Percentiles rank a stretch among this genome's conserved stretches.
phyloP scores from a whole-genome alignment of 2,797 vertebrate species.

The Sylvia borin region DNA sequence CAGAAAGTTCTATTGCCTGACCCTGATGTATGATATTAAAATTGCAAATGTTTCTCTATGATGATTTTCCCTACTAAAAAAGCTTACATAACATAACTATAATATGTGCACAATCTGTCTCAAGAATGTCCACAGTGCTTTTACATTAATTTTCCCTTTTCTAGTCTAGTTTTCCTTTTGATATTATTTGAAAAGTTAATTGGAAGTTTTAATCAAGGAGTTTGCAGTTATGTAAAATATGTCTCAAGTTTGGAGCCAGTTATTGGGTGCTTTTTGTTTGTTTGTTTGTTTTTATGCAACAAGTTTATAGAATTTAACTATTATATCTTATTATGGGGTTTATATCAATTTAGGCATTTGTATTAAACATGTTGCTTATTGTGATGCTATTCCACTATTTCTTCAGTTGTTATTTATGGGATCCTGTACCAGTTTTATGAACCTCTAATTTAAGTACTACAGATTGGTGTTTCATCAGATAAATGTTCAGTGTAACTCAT shows the following conservation, averaged over 20 bases:
- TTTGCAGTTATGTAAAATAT: background rate
- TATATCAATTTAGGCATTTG: background rate
- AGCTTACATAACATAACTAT: background rate
- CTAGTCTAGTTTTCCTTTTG: background rate
- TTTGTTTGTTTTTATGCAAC: accelerated
- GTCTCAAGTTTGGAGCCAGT: background rate
- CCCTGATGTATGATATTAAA: background rate
- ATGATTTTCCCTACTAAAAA: background rate
- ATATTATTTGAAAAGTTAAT: background rate
- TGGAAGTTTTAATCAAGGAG: accelerated
- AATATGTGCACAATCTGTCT: background rate
- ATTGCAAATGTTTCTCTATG: background rate
- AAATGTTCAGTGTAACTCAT: background rate
- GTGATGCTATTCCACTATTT: background rate
- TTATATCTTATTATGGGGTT: background rate
- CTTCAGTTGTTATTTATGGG: background rate
- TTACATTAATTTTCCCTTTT: background rate
- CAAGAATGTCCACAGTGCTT: background rate
- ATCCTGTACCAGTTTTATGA: background rate
- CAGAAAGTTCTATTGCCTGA: background rate
- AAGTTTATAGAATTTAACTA: background rate
- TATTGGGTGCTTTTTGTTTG: background rate
- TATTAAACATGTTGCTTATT: background rate
- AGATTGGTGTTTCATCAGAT: background rate
- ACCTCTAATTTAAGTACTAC: background rate